phyloP scores from a whole-genome alignment of 2,797 vertebrate species.

The Scleropages formosus region DNA sequence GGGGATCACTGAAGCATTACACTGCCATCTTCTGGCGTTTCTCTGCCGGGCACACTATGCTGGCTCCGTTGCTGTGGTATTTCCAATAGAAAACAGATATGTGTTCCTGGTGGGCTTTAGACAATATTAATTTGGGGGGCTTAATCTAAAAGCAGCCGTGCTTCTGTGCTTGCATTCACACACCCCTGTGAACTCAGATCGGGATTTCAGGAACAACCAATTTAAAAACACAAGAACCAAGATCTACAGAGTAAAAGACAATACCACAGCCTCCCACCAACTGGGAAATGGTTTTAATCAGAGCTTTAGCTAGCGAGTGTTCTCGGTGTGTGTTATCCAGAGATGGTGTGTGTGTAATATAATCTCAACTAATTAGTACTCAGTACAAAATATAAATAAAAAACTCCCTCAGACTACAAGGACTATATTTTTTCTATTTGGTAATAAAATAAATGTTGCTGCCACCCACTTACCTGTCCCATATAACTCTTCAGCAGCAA shows the following conservation, averaged over 20 bases:
- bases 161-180: slow-evolving; percentile 55
- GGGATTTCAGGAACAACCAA: slow-evolving; percentile 56
- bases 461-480: background rate
- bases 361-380: background rate
- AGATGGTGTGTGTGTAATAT: slow-evolving; percentile 9
- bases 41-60: fast-evolving
- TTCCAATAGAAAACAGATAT: too few relatives aligned
- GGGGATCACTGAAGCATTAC: slow-evolving; percentile 46
- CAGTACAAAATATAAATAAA: background rate
- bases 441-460: background rate
- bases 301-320: slow-evolving; percentile 57
- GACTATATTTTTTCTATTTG: background rate
- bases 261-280: slow-evolving; percentile 51
- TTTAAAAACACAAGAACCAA: slow-evolving; percentile 55
- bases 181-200: slow-evolving; percentile 52
- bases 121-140: slow-evolving; percentile 41
- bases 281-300: slow-evolving; percentile 64
- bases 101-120: background rate
- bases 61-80: background rate
- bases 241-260: slow-evolving; percentile 47
- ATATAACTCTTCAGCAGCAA: background rate
- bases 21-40: slow-evolving; percentile 61
- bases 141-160: slow-evolving; percentile 56
- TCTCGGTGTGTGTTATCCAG: slow-evolving; percentile 62
- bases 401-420: background rate